These are phyloP conservation scores for Drosophila acutilabella DNA, from an alignment of 2,888 invertebrate genomes.

Conservation along the genomic window DNA sequence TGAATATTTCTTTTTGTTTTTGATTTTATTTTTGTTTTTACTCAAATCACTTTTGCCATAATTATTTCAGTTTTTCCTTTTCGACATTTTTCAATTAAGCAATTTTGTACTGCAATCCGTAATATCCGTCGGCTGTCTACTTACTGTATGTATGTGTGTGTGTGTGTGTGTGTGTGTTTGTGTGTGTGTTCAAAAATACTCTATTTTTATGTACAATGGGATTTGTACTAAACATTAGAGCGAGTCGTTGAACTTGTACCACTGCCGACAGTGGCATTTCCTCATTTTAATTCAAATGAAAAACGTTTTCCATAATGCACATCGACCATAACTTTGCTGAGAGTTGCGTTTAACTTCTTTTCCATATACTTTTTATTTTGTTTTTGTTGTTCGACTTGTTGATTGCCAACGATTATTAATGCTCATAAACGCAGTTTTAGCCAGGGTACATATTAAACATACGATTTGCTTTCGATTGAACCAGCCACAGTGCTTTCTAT, in stretches of 20 bases:
- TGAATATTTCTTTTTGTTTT: constrained; percentile 46
- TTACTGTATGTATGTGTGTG: background rate
- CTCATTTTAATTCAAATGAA: constrained; percentile 71
- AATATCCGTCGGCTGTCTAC: constrained; percentile 20
- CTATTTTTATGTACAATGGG: constrained; percentile 3
- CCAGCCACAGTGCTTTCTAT: constrained; percentile 29
- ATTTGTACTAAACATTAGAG: constrained; percentile 15
- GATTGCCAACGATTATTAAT: constrained; percentile 52
- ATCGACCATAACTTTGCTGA: constrained; percentile 25
- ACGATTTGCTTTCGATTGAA: constrained; percentile 42
- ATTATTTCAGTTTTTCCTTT: constrained; percentile 57
- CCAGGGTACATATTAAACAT: constrained; percentile 4
- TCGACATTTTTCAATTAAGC: constrained; percentile 71
- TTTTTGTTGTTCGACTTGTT: constrained; percentile 58
- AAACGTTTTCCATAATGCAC: constrained; percentile 55
- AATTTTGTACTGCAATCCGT: constrained; percentile 53
- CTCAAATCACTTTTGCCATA: constrained; percentile 65
- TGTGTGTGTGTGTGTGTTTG: too few relatives aligned
- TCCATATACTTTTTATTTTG: constrained; percentile 27
- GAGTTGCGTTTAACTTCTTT: constrained; percentile 31
- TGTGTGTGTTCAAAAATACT: background rate
- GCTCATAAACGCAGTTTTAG: constrained; percentile 18
- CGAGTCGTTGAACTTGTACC: constrained; percentile 71
- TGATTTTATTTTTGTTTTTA: constrained; percentile 30
- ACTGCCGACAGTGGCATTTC: constrained; percentile 56